These are phyloP conservation scores for Philhelius pedissequus DNA, from an alignment of 2,888 invertebrate species.

Conservation along the genomic window DNA sequence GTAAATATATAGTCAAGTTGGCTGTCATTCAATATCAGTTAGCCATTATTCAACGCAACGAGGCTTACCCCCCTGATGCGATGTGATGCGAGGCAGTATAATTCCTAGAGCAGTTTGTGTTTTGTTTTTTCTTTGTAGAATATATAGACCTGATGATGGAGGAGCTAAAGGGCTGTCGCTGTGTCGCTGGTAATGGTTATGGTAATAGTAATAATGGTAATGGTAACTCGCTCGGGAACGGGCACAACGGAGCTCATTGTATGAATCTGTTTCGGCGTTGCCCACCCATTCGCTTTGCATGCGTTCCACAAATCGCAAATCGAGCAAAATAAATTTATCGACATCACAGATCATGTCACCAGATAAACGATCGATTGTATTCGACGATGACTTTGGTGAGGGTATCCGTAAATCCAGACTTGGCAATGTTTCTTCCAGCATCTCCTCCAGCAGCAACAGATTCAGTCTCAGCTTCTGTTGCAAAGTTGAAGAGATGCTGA, in stretches of 20 bases:
- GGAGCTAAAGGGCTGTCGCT: neutral
- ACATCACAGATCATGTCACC: slow-evolving; percentile 73
- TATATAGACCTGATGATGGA: neutral
- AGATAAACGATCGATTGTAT: slow-evolving; percentile 74
- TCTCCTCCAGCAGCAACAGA: neutral
- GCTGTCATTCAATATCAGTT: slow-evolving; percentile 65
- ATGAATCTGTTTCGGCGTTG: slow-evolving; percentile 60
- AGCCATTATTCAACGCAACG: slow-evolving; percentile 66
- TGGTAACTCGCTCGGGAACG: neutral
- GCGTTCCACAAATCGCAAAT: slow-evolving; percentile 69
- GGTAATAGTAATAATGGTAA: neutral
- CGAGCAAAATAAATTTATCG: slow-evolving; percentile 71
- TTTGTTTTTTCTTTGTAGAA: neutral
- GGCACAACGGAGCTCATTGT: slow-evolving; percentile 58
- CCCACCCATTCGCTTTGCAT: slow-evolving; percentile 69
- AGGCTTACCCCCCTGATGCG: slow-evolving; percentile 60
- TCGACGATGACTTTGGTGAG: slow-evolving; percentile 62
- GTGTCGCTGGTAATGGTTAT: slow-evolving; percentile 9
- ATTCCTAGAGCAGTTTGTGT: slow-evolving; percentile 35
- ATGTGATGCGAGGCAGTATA: slow-evolving; percentile 14
- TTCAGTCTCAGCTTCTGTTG: slow-evolving; percentile 50
- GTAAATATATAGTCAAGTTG: slow-evolving; percentile 68
- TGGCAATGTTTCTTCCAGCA: neutral
- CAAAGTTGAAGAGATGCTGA: slow-evolving; percentile 47
- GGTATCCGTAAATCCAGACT: slow-evolving; percentile 51